phyloP scores from a whole-genome alignment of 1,140 invertebrate species.

The Forficula auricularia region DNA sequence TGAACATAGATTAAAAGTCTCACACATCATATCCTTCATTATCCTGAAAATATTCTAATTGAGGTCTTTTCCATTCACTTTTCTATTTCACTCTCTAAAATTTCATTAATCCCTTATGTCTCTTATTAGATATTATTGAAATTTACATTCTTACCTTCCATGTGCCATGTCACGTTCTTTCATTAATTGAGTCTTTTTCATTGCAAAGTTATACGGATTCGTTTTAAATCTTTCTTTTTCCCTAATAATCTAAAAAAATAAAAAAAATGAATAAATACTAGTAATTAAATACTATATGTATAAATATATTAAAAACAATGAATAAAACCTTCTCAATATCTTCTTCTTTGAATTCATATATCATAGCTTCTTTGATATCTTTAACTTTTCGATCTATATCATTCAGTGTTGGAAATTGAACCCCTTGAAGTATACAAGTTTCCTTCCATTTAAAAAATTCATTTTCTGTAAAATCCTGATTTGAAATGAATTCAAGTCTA shows the following conservation, averaged over 20 bases:
- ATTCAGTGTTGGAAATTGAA: slow-evolving; percentile 66
- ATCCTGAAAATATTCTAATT: too few relatives aligned
- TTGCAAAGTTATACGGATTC: slow-evolving; percentile 89
- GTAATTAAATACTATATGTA: too few relatives aligned
- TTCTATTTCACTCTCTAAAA: too few relatives aligned
- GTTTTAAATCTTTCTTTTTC: slow-evolving; percentile 86
- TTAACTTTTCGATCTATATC: slow-evolving; percentile 68
- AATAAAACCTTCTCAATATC: slow-evolving; percentile 48
- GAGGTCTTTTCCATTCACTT: too few relatives aligned
- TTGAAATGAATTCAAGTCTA: slow-evolving; percentile 92
- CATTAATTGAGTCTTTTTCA: slow-evolving; percentile 88
- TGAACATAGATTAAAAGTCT: too few relatives aligned
- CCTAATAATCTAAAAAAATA: slow-evolving; percentile 50
- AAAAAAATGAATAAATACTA: not conserved
- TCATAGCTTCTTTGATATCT: slow-evolving; percentile 75
- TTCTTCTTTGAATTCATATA: slow-evolving; percentile 75
- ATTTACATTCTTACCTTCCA: slow-evolving; percentile 24
- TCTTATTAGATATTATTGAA: too few relatives aligned
- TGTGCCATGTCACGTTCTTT: slow-evolving; percentile 64
- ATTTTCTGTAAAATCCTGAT: slow-evolving; percentile 80
- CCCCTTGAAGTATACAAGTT: slow-evolving; percentile 53
- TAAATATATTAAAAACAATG: too few relatives aligned
- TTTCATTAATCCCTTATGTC: too few relatives aligned
- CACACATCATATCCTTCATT: too few relatives aligned
- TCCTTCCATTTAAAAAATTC: slow-evolving; percentile 91